Conservation (phyloP, 2,888 invertebrate genomes). For the Heliconius erato region DNA sequence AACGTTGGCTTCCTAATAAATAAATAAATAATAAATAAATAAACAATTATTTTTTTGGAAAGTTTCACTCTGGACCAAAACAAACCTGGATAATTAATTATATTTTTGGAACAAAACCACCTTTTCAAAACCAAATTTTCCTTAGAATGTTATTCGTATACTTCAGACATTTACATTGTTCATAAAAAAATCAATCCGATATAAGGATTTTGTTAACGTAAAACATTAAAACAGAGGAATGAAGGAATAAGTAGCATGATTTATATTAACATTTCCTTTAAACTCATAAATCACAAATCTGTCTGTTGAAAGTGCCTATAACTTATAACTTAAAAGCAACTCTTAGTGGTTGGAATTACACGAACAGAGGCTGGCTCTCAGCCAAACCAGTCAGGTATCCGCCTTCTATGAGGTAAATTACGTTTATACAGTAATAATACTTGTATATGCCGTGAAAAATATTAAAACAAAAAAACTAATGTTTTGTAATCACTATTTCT, state of each 20-base stretch:
- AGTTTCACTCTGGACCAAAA: too few species aligned
- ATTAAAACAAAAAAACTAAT: neutral
- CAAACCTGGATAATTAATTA: too few species aligned
- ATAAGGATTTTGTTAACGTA: neutral
- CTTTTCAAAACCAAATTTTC: too few species aligned
- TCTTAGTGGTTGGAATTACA: constrained; percentile 32
- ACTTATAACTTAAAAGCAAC: constrained; percentile 30
- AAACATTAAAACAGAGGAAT: neutral
- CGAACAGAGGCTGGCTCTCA: constrained; percentile 37
- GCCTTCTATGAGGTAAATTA: constrained; percentile 26
- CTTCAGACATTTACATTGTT: neutral
- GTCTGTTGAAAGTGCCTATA: constrained; percentile 32
- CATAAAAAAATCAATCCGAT: neutral
- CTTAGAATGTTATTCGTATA: neutral
- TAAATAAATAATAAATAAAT: too few species aligned
- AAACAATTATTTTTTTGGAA: too few species aligned
- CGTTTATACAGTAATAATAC: too few species aligned
- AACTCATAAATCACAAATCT: constrained; percentile 22
- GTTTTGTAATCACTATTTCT: too few species aligned
- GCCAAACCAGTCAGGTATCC: constrained; percentile 35
- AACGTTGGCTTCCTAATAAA: too few species aligned
- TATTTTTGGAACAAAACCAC: too few species aligned
- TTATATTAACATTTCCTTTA: neutral
- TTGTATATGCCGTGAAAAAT: neutral
- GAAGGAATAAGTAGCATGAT: neutral